Base-by-base conservation (phyloP, 2,113 vertebrate genomes). In the Megaceryle torquata region DNA sequence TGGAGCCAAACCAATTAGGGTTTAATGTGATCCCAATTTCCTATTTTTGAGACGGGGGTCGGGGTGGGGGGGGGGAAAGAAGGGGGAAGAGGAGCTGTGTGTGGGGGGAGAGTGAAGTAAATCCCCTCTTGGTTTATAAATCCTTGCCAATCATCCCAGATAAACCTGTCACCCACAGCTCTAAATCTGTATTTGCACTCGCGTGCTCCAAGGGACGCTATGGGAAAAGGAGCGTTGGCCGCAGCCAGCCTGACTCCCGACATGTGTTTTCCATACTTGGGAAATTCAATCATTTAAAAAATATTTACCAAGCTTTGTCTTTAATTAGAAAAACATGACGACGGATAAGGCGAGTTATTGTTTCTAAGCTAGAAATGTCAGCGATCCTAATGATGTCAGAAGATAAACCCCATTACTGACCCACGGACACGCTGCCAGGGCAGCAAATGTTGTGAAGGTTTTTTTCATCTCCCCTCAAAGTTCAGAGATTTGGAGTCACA, bases 1-100 rank as follows among this genome's bases (percentile, higher is more conserved):
- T 97, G 93, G 93, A 97, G 96, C 97, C 96, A 97, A 97, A 97
- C 94, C 97, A 98, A 97, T 97, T 97, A 97, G 94, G 88, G 71
- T 84, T 97, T 96, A 97, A 97, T 95, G 89, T 88, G 95, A 97
- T 97, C 93, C 94, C 95, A 97, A 97, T 96, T 97, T 97, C 96
- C 95, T 97, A 96, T 95, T 97, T 97, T 92, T 95, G 94, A 97
- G 79, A 91, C 2, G 3, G 67, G 96, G 91, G 83, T 78, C 15
- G 17, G 67, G 61, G 33, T 19, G 28, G 22, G 46, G 46, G 61
- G n/a, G 22, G 43, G 37, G 37, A 54, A 65, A 37, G 29, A 44
- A 53, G 63, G 63, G 56, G 68, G n/a, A 72, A 61, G 39, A 71
- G 35, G 43, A 89, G 56, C 7, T 37, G 37, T 37, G 37, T 37